Base-by-base conservation (phyloP, 2,797 vertebrate genomes). In the Neoniphon sammara region DNA sequence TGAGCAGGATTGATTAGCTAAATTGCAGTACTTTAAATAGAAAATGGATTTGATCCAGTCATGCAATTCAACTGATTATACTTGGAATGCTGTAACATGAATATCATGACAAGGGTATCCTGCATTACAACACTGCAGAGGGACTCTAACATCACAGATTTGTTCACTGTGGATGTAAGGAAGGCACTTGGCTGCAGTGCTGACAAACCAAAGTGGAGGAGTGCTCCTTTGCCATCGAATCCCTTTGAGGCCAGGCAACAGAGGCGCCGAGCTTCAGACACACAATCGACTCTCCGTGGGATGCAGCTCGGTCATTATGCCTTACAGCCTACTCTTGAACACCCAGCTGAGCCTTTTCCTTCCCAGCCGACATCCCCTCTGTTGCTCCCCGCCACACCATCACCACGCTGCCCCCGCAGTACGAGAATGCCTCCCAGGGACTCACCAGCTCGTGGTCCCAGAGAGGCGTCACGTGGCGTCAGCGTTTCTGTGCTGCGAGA, bases 321-420 rank as follows among this genome's bases (percentile, higher is more conserved):
- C 80, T 73, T 87, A 80, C 78, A 70, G 85, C 65, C 75, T 80
- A 75, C 81, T 80, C 78, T 85, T 73, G 18, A 83, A 80, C 59
- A 68, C 79, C 89, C 85, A 11, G 65, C 88, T 57, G 83, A 75
- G 88, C 67, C 67, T 81, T 89, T 88, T 87, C 81, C 84, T 66
- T 73, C 79, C 69, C 77, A 83, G 80, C 74, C 78, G 75, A 68
- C 82, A 79, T 84, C 70, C 68, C 61, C 57, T 77, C 73, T 14
- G 65, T 47, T 79, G 73, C 63, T 78, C 56, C 61, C 5, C 58
- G 73, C 61, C 83, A 20, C 50, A 20, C 21, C 50, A 72, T 58
- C 4, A 8, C 73, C 57, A 57, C 62, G 70, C 49, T 23, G 75
- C 70, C 69, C 78, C 77, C 9, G 6, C 66, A 67, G 70, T 18